Evolutionary conservation across 2,888 invertebrate genomes (phyloP), one percentile per base, ranked within the genome.

Genomic region (Eulithis prunata): DNA sequence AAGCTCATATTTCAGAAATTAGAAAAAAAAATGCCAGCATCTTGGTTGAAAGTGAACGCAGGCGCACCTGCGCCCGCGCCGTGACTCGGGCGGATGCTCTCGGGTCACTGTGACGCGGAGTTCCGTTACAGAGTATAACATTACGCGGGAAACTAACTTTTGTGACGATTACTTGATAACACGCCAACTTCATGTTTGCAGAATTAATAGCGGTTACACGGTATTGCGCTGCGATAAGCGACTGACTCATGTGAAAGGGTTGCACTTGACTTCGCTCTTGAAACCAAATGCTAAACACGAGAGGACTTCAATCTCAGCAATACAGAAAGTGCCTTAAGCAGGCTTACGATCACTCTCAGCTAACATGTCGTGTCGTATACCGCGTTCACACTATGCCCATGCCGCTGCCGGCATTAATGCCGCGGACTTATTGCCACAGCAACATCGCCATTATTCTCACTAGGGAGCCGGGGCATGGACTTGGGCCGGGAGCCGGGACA

Each of bases 11-110:
- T 51, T 52, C 51, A 41, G 70, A 77, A 79, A 79, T 77, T 77
- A 83, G 81, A 82, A 83, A 56, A 83, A 56, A 82, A 83, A 81
- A 83, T 83, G 72, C 83, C 78, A 80, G 76, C 82, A 82, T 81
- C 81, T 77, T 77, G 76, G 85, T 86, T 77, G 91, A 91, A 91
- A 91, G 91, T 91, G 91, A 91, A 89, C 79, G 89, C 78, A 28
- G 43, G 79, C 84, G 88, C 91, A 89, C 91, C 90, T 91, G 90
- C 85, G 85, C 82, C 83, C 76, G 67, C 76, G 67, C 76, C 85
- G 84, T 88, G 90, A 87, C 89, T 89, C 84, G 77, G 21, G 88
- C 84, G 77, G 70, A 65, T 73, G 78, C 74, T 80, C 82, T 78
- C 80, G 88, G 81, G 84, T 86, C 85, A 84, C 88, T 86, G 72